Base-by-base conservation (phyloP, 2,888 invertebrate species). In the Neoascia interrupta region DNA sequence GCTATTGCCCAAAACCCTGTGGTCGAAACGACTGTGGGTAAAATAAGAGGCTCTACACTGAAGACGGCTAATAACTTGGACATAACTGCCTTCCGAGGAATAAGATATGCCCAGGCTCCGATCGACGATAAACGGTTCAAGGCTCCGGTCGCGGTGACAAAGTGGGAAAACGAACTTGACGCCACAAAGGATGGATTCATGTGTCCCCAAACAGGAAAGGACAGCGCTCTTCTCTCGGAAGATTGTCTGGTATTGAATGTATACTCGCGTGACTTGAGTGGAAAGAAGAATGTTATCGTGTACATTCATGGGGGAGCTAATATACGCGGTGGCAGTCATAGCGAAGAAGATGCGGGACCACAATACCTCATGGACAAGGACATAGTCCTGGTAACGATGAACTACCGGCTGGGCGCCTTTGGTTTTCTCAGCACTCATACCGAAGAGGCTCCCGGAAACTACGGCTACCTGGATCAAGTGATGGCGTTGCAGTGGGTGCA, bases 401-500 rank as follows among this genome's bases (percentile, higher is more conserved):
- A 87, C 45, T 88, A 87, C 73, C 86, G 88, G 1, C 56, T 88
- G 18, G 87, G 86, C 1, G 82, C 87, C 1, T 63, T 87, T 34
- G 92, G 92, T 3, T 92, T 91, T 83, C 83, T 92, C 10, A 91
- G 91, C 76, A 92, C 92, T 0, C 92, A 91, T 0, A 92, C 92
- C 56, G 87, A 90, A 39, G 87, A 90, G 31, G 91, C 92, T 0
- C 91, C 92, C 0, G 93, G 93, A 3, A 94, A 94, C 85, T 90
- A 91, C 70, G 94, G 92, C 0, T 87, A 92, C 69, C 92, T 93
- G 83, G 94, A 94, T 84, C 93, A 94, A 86, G 92, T 93, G 0
- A 86, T 89, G 18, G 93, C 91, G 0, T 84, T 94, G 34, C 89
- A 91, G 81, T 94, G 31, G 31, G 31, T 31, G 3, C 90, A 90